Conservation (phyloP, 2,888 invertebrate species). For the Philopedon plagiatum region DNA sequence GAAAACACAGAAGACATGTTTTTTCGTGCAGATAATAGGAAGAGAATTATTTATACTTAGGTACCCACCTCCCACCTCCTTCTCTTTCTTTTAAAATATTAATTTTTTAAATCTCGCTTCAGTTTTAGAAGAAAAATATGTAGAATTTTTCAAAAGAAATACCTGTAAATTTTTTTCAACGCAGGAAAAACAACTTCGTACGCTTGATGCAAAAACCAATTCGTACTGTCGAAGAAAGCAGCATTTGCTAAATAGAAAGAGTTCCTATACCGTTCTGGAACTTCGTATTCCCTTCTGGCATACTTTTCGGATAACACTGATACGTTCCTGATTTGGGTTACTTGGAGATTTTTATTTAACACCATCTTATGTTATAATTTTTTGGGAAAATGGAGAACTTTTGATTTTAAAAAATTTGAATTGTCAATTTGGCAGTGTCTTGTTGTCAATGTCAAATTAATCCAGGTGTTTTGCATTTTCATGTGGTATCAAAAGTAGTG, state of each 20-base stretch:
- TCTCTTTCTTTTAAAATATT: too few relatives aligned
- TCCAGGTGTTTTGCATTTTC: too few relatives aligned
- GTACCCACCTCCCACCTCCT: too few relatives aligned
- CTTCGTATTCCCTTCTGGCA: slow-evolving; percentile 57
- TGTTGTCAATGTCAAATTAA: neutral
- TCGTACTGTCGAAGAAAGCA: slow-evolving; percentile 62
- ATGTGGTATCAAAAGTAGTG: too few relatives aligned
- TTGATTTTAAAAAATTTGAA: neutral
- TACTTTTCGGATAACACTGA: slow-evolving; percentile 7
- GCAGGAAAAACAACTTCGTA: slow-evolving; percentile 61
- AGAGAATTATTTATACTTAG: too few relatives aligned
- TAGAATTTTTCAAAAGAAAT: too few relatives aligned
- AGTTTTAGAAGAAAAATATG: too few relatives aligned
- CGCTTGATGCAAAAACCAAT: slow-evolving; percentile 64
- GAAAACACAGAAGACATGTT: too few relatives aligned
- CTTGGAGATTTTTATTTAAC: neutral
- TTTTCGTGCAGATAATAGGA: too few relatives aligned
- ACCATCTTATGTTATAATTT: too few relatives aligned
- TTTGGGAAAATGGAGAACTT: neutral
- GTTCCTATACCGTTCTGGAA: slow-evolving; percentile 64
- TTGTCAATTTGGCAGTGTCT: neutral
- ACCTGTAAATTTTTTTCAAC: slow-evolving; percentile 58
- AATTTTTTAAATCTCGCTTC: too few relatives aligned
- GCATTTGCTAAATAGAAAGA: slow-evolving; percentile 66
- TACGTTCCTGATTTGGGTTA: neutral